Evolutionary conservation across 2,113 vertebrate genomes (phyloP).

Genomic region (Anhinga anhinga): DNA sequence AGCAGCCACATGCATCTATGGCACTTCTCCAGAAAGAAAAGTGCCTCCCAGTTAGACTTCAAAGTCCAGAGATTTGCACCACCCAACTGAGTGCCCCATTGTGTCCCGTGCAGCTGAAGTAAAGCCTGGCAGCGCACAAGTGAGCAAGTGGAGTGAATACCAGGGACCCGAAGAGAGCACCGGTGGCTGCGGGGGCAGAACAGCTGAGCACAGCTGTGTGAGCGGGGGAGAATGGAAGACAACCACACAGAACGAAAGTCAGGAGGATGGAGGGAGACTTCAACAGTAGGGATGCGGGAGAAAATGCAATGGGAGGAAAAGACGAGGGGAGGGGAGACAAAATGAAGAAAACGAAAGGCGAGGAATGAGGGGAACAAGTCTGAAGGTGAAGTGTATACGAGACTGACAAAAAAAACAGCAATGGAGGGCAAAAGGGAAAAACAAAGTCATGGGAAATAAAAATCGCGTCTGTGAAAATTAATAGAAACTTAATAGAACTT

Average conservation of each 20-base stretch:
- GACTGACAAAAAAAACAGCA: not conserved
- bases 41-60: not conserved
- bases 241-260: not conserved
- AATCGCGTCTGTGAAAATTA: not conserved
- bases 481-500: not conserved
- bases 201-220: rapidly evolving
- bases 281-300: not conserved
- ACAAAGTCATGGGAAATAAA: not conserved
- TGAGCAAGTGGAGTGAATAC: not conserved
- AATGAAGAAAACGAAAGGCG: not conserved
- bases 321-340: not conserved
- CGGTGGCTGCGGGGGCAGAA: rapidly evolving
- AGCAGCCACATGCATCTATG: not conserved
- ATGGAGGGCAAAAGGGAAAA: not conserved
- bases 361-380: not conserved
- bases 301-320: not conserved
- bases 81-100: not conserved
- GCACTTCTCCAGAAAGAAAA: not conserved
- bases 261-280: not conserved
- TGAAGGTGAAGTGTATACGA: not conserved
- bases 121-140: not conserved
- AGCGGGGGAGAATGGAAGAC: not conserved
- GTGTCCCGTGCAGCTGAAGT: not conserved
- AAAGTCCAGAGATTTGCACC: not conserved
- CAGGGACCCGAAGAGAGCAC: not conserved